Base-by-base conservation (phyloP, 2,113 vertebrate genomes). In the Notiomystis cincta region DNA sequence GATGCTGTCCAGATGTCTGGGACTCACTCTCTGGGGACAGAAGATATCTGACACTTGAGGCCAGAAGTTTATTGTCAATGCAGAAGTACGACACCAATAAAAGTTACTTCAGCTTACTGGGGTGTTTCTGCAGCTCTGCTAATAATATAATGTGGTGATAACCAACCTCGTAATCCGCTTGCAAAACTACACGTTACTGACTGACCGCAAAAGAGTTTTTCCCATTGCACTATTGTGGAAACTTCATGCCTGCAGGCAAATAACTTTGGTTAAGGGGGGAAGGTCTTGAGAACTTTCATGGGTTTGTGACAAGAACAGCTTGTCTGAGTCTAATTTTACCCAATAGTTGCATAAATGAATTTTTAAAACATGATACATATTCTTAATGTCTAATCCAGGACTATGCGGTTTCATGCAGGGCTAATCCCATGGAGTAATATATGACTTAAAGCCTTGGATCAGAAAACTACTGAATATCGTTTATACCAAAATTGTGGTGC, bases 341-440 rank as follows among this genome's bases (percentile, higher is more conserved):
- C 91, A 73, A 93, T 10, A 94, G 91, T 93, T 96, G 75, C 81
- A 94, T 69, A 96, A 95, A 96, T 94, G 89, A 93, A 94, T 96
- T 97, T 97, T 96, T 97, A 93, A 88, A 96, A 96, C 76, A 95
- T 92, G 95, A 96, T 95, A 94, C 56, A 88, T 96, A 94, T 90
- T 96, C 79, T 81, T 96, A 94, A 96, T 88, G 87, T 92, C 79
- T 93, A 92, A 94, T 96, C 95, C 93, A 95, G 87, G 44, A 90
- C 79, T 40, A 37, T 92, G 92, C 2, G 70, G 95, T 96, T 96
- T 93, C 95, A 90, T 30, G 64, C 81, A 94, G 75, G 44, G 85
- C 60, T 94, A 95, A 94, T 94, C 88, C 92, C 85, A 22, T 90
- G 79, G 79, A 86, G 95, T 78, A 96, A 94, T 66, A 90, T 58